Percentiles rank a stretch among this genome's conserved stretches.
Conservation (phyloP, 64 coral and sea anemone species). For the Cladopsammia gracilis region DNA sequence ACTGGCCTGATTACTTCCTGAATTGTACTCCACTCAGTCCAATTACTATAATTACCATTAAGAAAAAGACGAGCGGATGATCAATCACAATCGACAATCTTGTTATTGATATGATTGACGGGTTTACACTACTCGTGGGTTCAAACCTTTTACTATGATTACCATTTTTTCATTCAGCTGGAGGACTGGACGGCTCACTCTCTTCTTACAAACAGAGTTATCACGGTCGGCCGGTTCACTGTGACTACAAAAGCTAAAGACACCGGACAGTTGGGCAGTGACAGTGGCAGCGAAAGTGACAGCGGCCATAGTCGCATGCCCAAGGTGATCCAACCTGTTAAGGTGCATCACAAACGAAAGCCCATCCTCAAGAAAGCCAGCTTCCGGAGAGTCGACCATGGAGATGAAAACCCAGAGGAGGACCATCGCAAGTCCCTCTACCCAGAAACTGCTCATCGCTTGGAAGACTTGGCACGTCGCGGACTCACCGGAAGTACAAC, state of each 20-base stretch:
- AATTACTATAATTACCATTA: too few species aligned
- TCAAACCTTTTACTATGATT: neutral
- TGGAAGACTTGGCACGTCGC: slow-evolving; percentile 19
- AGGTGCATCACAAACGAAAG: slow-evolving; percentile 9
- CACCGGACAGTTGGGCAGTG: neutral
- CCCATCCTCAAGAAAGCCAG: slow-evolving; percentile 23
- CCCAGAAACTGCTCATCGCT: slow-evolving; percentile 43
- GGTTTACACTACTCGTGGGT: neutral
- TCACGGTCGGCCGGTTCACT: slow-evolving; percentile 92
- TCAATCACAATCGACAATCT: too few species aligned
- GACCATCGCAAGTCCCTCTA: neutral
- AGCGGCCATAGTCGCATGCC: neutral
- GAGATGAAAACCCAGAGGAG: neutral
- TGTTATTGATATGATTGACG: too few species aligned
- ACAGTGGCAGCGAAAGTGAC: neutral
- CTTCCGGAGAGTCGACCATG: slow-evolving; percentile 28
- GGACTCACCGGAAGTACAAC: slow-evolving; percentile 67
- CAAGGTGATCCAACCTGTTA: neutral
- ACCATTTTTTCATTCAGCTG: slow-evolving; percentile 55
- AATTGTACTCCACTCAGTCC: too few species aligned
- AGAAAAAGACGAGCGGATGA: too few species aligned
- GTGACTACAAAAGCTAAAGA: slow-evolving; percentile 75
- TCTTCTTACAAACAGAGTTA: slow-evolving; percentile 80
- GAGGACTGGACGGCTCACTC: slow-evolving; percentile 97
- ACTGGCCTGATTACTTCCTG: too few species aligned